Percentiles rank a stretch among this genome's conserved stretches.
phyloP scores from a whole-genome alignment of 2,113 vertebrate species.

The Diadophis punctatus region DNA sequence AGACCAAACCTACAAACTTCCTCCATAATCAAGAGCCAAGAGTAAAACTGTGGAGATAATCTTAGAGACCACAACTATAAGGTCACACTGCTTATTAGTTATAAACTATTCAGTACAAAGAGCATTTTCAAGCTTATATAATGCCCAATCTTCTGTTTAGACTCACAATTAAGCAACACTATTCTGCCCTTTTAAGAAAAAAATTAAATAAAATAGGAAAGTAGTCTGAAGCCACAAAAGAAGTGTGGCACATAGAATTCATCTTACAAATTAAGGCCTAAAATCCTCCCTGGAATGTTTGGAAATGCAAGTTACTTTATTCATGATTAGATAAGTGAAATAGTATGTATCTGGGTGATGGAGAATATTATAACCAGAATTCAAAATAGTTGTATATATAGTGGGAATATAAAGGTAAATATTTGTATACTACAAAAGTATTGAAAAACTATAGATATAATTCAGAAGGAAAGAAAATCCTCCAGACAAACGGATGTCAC shows the following conservation, averaged over 20 bases:
- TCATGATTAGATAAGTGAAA: slow-evolving; percentile 35
- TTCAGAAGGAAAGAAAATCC: background rate
- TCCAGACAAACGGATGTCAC: background rate
- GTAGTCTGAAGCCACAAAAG: background rate
- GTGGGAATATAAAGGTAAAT: slow-evolving; percentile 24
- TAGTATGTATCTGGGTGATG: background rate
- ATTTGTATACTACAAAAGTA: slow-evolving; percentile 11
- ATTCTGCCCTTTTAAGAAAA: background rate
- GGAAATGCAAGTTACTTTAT: slow-evolving; percentile 64
- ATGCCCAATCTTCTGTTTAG: background rate
- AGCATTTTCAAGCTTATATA: background rate
- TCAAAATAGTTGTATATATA: slow-evolving; percentile 46
- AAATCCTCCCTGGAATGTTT: slow-evolving; percentile 61
- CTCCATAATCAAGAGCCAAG: background rate
- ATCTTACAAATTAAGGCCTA: slow-evolving; percentile 26
- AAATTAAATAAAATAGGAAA: background rate
- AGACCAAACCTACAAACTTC: background rate
- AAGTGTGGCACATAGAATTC: background rate
- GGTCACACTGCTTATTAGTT: slow-evolving; percentile 6
- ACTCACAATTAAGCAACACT: background rate
- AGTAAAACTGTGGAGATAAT: background rate
- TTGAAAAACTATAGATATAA: slow-evolving; percentile 8
- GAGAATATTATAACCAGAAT: slow-evolving; percentile 48
- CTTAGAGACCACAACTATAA: background rate
- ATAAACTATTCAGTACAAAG: background rate